Percentiles rank a stretch among this genome's conserved stretches.
Evolutionary conservation across 2,113 vertebrate genomes (phyloP).

Genomic region (Delphinus delphis): DNA sequence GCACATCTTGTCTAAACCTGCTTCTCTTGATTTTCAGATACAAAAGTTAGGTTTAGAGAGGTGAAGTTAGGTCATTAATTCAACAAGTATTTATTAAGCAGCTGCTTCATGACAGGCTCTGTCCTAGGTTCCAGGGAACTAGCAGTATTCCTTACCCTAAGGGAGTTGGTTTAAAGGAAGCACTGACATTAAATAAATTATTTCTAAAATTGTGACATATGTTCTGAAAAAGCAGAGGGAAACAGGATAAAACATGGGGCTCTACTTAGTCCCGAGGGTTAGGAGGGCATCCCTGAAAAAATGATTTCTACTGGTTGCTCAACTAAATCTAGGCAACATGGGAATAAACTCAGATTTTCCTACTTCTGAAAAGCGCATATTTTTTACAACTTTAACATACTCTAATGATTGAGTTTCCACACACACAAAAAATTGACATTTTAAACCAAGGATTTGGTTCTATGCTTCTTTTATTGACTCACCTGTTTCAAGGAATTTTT

Average conservation of each 20-base stretch:
- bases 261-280: not conserved
- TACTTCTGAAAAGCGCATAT: not conserved
- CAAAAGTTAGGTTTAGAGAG: not conserved
- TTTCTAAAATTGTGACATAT: not conserved
- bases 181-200: not conserved
- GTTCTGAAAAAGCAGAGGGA: not conserved
- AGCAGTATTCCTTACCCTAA: not conserved
- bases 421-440: slow-evolving; percentile 1
- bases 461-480: not conserved
- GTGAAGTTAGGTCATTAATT: not conserved
- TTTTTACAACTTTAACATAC: not conserved
- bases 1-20: not conserved
- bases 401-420: not conserved
- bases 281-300: not conserved
- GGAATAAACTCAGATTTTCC: not conserved
- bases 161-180: not conserved
- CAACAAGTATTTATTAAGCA: not conserved
- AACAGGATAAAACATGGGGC: not conserved
- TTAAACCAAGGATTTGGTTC: slow-evolving; percentile 4
- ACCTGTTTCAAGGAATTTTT: slow-evolving; percentile 5
- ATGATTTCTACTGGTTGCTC: not conserved
- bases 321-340: not conserved
- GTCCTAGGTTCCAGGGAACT: not conserved
- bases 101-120: not conserved
- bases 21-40: slow-evolving; percentile 16